These are phyloP conservation scores for Melanargia galathea DNA, from an alignment of 2,888 invertebrate genomes.

Conservation along the genomic window DNA sequence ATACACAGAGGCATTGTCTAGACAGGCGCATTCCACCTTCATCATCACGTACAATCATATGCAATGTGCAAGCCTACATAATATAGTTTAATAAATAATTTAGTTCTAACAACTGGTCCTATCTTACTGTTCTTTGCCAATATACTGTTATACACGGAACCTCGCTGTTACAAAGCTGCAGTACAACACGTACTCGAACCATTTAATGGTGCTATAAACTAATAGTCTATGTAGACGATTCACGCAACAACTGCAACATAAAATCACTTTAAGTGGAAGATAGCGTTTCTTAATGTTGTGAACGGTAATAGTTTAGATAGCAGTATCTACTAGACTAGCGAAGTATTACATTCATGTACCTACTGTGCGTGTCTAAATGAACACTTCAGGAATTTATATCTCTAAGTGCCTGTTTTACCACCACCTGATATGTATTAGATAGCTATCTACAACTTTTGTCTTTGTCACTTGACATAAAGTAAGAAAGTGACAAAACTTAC, in stretches of 20 bases:
- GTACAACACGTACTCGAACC: not conserved
- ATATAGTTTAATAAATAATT: too few relatives aligned
- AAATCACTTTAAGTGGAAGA: conserved; percentile 9
- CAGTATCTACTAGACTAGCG: not conserved
- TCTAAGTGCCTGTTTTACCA: too few relatives aligned
- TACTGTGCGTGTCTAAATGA: not conserved
- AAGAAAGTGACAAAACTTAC: too few relatives aligned
- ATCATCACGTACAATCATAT: too few relatives aligned
- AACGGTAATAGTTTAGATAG: conserved; percentile 10
- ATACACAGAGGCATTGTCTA: too few relatives aligned
- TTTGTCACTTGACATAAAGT: too few relatives aligned
- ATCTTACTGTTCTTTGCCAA: not conserved
- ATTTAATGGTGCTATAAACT: conserved; percentile 7
- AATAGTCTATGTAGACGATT: conserved; percentile 6
- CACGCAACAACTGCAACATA: conserved; percentile 7
- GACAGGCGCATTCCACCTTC: too few relatives aligned
- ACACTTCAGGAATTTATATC: too few relatives aligned
- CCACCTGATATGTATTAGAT: too few relatives aligned
- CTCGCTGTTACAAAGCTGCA: not conserved
- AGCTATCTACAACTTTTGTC: too few relatives aligned
- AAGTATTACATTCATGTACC: not conserved
- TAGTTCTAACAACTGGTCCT: not conserved
- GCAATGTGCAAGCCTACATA: too few relatives aligned
- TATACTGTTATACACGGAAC: not conserved
- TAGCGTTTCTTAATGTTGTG: not conserved